Percentiles rank a stretch among this genome's conserved stretches.
These are phyloP conservation scores for Chiloscyllium punctatum DNA, from an alignment of 2,797 vertebrate genomes.

Conservation along the genomic window DNA sequence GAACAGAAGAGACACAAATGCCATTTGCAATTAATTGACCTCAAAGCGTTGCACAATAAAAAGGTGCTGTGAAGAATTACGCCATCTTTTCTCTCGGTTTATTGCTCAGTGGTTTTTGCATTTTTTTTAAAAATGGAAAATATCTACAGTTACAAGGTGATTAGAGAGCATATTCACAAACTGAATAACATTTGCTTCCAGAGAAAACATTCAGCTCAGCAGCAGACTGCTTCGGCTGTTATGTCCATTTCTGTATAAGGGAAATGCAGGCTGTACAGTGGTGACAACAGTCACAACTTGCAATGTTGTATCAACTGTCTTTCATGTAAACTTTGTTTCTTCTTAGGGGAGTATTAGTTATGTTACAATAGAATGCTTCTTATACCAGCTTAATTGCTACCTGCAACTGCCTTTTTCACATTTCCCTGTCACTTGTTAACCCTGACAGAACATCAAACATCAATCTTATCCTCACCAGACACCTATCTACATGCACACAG, in stretches of 20 bases:
- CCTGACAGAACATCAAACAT: not conserved
- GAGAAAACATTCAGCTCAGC: not conserved
- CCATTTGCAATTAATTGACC: not conserved
- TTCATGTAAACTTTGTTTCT: not conserved
- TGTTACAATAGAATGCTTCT: not conserved
- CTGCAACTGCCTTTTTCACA: not conserved
- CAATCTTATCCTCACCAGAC: too few relatives aligned
- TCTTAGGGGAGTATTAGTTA: not conserved
- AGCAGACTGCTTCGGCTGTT: not conserved
- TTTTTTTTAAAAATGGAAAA: not conserved
- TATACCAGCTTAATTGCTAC: not conserved
- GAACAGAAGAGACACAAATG: not conserved
- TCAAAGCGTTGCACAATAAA: not conserved
- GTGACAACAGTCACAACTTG: not conserved
- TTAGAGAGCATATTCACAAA: not conserved
- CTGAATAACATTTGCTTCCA: not conserved
- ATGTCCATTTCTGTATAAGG: not conserved
- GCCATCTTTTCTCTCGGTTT: not conserved
- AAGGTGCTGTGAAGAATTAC: not conserved
- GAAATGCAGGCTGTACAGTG: not conserved
- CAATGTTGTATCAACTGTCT: not conserved
- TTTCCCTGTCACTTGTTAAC: not conserved
- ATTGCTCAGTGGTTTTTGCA: not conserved
- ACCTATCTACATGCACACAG: too few relatives aligned
- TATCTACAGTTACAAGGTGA: not conserved